Percentiles rank a stretch among this genome's conserved stretches.
These are phyloP conservation scores for Cirrhinus molitorella DNA, from an alignment of 2,797 vertebrate species.

Conservation along the genomic window DNA sequence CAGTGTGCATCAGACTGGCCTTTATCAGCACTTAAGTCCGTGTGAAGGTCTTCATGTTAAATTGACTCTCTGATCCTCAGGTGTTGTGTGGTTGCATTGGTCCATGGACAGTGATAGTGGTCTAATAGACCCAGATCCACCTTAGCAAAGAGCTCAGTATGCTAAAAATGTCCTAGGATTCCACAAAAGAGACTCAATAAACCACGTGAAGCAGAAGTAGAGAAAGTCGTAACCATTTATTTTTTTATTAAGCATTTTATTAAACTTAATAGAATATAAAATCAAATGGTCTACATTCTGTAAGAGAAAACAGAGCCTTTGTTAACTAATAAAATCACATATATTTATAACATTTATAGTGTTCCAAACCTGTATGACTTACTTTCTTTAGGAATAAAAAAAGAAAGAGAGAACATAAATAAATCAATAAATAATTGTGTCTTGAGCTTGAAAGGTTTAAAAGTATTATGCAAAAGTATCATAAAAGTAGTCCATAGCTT, in stretches of 20 bases:
- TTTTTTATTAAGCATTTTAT: too few species aligned
- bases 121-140: background rate
- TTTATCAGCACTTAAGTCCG: constrained; percentile 71
- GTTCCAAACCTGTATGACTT: too few species aligned
- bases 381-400: too few species aligned
- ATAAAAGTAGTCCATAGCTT: too few species aligned
- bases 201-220: too few species aligned
- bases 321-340: background rate
- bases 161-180: background rate
- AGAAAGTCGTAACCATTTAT: too few species aligned
- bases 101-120: background rate
- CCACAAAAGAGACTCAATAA: background rate
- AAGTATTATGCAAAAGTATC: too few species aligned
- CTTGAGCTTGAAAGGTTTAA: too few species aligned
- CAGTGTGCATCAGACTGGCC: constrained; percentile 64
- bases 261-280: background rate
- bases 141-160: background rate
- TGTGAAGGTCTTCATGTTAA: constrained; percentile 55
- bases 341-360: too few species aligned
- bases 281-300: background rate
- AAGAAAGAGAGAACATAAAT: too few species aligned
- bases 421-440: too few species aligned
- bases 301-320: too few species aligned
- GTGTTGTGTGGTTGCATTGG: background rate
- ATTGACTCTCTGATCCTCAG: constrained; percentile 46